Evolutionary conservation across 2,888 invertebrate species (phyloP), one percentile per base, ranked within the genome.

Genomic region (Tortrix viridana): DNA sequence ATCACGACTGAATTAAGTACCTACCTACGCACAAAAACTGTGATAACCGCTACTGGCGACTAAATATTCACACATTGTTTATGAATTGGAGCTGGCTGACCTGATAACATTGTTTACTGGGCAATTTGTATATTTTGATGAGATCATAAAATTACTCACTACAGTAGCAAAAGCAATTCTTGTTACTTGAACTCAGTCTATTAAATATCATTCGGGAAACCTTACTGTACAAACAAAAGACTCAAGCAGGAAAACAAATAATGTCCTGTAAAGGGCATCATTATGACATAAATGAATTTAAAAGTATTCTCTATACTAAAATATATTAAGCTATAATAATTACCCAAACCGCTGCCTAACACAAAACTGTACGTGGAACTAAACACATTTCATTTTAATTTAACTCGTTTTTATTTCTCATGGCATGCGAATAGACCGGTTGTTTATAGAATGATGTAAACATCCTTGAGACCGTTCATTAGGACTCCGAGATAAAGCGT

Each of bases 401-500:
- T 20, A 16, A n/a, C 5, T n/a, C 47, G 47, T 38, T 54, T 47
- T 55, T 43, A 52, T 44, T 61, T 64, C 18, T 22, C 41, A 52
- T 50, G 52, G 16, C 43, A 72, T 77, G 73, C 73, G 72, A 77
- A 65, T 76, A 71, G 84, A 82, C 82, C 71, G 74, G 80, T 83
- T 80, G 66, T 74, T 71, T 68, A 65, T 70, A 38, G 70, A 71
- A 72, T 78, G 79, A 81, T 71, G 78, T 72, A 76, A 80, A 79
- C 68, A 80, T 79, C 85, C 85, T 86, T 85, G 85, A 81, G 68
- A 72, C 58, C 67, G 75, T 77, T 77, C 75, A 76, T 68, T 71
- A 64, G 66, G 68, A 65, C 60, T 64, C 58, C 49, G 66, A 72
- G 72, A 77, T 68, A 77, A 72, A 74, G 68, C 61, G 65, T 69